Conservation (phyloP, 2,113 vertebrate species). For the Balaenoptera acutorostrata region DNA sequence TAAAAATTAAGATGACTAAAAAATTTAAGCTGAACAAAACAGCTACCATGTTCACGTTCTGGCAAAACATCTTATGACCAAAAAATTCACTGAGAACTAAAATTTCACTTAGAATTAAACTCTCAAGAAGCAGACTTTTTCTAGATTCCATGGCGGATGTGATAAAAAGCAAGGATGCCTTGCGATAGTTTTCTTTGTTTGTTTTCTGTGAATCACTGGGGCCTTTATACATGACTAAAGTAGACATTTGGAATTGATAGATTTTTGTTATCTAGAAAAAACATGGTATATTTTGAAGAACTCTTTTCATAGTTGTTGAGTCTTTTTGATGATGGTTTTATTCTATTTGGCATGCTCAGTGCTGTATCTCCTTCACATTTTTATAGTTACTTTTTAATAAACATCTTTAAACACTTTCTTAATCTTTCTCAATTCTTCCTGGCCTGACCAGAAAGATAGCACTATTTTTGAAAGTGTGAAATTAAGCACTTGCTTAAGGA, state of each 20-base stretch:
- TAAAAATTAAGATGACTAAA: not conserved
- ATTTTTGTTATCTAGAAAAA: slow-evolving; percentile 33
- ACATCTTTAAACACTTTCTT: slow-evolving; percentile 25
- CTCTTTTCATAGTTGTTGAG: not conserved
- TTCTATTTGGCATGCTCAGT: not conserved
- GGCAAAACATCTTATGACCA: not conserved
- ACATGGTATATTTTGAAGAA: not conserved
- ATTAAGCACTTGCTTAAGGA: not conserved
- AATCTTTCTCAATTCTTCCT: slow-evolving; percentile 15
- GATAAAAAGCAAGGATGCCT: not conserved
- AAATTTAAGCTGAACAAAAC: not conserved
- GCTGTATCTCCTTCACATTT: slow-evolving; percentile 15
- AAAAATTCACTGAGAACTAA: not conserved
- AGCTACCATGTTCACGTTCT: not conserved
- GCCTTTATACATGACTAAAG: not conserved
- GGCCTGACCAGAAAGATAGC: not conserved
- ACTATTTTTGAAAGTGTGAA: not conserved
- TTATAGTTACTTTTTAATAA: slow-evolving; percentile 34
- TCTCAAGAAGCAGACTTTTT: not conserved
- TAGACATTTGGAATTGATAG: slow-evolving; percentile 37
- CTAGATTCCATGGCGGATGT: not conserved
- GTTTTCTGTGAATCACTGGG: not conserved
- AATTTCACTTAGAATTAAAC: not conserved
- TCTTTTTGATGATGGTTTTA: slow-evolving; percentile 28
- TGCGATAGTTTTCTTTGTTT: not conserved